A percentile compares a stretch with the other conserved stretches of the same genome.
Evolutionary conservation across 1,140 invertebrate species (phyloP).

Genomic region (Oscheius sp.): DNA sequence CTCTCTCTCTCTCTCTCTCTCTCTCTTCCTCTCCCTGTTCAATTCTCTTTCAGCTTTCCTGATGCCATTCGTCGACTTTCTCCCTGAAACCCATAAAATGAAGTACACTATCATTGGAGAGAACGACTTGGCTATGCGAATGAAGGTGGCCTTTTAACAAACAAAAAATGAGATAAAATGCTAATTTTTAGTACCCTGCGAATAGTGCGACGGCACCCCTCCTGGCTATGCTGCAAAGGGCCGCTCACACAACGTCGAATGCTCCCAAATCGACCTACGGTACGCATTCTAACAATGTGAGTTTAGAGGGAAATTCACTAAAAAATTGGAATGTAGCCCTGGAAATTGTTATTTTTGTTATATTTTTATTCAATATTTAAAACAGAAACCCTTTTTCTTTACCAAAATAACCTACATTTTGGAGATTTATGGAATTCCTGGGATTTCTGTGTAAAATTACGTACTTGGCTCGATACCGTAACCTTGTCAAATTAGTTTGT

Average conservation of each 20-base stretch:
- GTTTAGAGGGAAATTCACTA: too few relatives aligned
- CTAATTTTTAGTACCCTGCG: not conserved
- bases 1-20: not conserved
- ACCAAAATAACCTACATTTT: too few relatives aligned
- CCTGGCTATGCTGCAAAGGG: not conserved
- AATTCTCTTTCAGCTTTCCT: not conserved
- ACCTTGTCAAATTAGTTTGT: too few relatives aligned
- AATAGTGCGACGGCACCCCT: not conserved
- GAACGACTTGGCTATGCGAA: slow-evolving; percentile 47
- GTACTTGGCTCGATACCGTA: too few relatives aligned
- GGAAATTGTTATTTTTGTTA: too few relatives aligned
- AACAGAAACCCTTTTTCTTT: too few relatives aligned
- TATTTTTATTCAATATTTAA: too few relatives aligned
- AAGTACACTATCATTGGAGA: slow-evolving; percentile 48
- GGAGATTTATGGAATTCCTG: too few relatives aligned
- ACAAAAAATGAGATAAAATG: too few relatives aligned
- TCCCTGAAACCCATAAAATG: slow-evolving; percentile 42
- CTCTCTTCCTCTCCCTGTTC: not conserved
- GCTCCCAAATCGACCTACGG: not conserved
- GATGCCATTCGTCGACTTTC: slow-evolving; percentile 52
- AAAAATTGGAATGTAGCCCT: too few relatives aligned
- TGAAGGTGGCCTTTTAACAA: too few relatives aligned
- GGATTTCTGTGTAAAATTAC: too few relatives aligned
- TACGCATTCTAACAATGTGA: not conserved
- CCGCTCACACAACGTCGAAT: not conserved